Evolutionary conservation across 2,888 invertebrate genomes (phyloP).

Genomic region (Mythimna ferrago): DNA sequence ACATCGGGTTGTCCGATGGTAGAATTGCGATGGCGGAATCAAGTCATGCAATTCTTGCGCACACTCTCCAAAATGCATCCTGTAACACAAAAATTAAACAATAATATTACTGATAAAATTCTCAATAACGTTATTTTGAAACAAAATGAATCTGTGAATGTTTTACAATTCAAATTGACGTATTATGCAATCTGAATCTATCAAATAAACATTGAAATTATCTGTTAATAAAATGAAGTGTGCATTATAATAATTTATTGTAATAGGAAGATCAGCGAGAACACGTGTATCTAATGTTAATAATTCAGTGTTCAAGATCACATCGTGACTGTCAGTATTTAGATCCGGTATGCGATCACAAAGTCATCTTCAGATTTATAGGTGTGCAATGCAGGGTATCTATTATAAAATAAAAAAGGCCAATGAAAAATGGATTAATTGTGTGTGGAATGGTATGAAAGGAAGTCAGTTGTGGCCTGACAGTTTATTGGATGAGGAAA

Average conservation of each 20-base stretch:
- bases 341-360: constrained; percentile 74
- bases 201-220: constrained; percentile 5
- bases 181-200: neutral
- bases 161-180: constrained; percentile 21
- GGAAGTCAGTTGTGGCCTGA: neutral
- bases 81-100: too few species aligned
- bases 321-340: constrained; percentile 78
- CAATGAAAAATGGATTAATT: neutral
- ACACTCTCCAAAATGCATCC: too few species aligned
- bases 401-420: neutral
- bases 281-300: constrained; percentile 55
- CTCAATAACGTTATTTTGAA: neutral
- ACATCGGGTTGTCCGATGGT: too few species aligned
- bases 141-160: neutral
- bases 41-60: too few species aligned
- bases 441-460: neutral
- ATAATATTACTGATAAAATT: neutral
- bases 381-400: constrained; percentile 58
- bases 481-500: too few species aligned
- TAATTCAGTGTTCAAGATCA: constrained; percentile 78
- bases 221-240: constrained; percentile 5
- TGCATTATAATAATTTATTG: constrained; percentile 11
- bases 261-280: constrained; percentile 35
- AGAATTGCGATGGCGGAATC: too few species aligned
- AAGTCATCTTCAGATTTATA: constrained; percentile 76